Conservation (phyloP, 2,888 invertebrate genomes). For the Melieria crassipennis region DNA sequence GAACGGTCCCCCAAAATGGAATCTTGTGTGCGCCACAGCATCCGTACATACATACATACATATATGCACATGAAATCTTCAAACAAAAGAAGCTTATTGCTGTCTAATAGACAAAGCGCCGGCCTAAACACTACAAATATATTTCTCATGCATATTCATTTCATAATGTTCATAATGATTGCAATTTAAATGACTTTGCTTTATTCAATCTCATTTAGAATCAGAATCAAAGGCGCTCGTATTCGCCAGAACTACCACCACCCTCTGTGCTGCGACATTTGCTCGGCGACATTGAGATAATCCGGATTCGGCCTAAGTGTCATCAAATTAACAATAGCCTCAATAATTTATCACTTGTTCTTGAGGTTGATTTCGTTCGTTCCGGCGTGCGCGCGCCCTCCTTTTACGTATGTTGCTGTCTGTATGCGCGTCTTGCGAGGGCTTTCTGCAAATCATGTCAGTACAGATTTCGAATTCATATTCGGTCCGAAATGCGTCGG, state of each 20-base stretch:
- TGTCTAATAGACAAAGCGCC: no score
- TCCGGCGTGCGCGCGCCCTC: no score
- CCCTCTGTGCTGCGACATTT: not conserved
- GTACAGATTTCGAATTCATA: slow-evolving; percentile 55
- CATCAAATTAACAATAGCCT: slow-evolving; percentile 59
- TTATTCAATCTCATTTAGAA: slow-evolving; percentile 43
- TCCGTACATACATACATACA: no score
- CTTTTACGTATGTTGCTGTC: not conserved
- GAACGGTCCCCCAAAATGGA: no score
- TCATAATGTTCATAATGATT: slow-evolving; percentile 42
- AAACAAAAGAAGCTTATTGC: no score
- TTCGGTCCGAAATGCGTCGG: slow-evolving; percentile 12
- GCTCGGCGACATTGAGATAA: slow-evolving; percentile 44
- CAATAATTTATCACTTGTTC: slow-evolving; percentile 61
- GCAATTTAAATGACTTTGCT: slow-evolving; percentile 50
- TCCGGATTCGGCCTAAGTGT: slow-evolving; percentile 56
- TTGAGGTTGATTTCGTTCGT: slow-evolving; percentile 19
- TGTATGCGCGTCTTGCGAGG: slow-evolving; percentile 26
- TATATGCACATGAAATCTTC: no score
- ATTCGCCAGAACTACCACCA: not conserved
- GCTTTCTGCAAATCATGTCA: slow-evolving; percentile 60
- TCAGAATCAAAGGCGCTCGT: slow-evolving; percentile 22
- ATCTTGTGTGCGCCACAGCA: not conserved
- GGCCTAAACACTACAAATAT: slow-evolving; percentile 40
- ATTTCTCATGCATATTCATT: slow-evolving; percentile 41